These are phyloP conservation scores for Theonella swinhoei DNA, from an alignment of 37 sponge, comb jelly and placozoan genomes.

Conservation along the genomic window DNA sequence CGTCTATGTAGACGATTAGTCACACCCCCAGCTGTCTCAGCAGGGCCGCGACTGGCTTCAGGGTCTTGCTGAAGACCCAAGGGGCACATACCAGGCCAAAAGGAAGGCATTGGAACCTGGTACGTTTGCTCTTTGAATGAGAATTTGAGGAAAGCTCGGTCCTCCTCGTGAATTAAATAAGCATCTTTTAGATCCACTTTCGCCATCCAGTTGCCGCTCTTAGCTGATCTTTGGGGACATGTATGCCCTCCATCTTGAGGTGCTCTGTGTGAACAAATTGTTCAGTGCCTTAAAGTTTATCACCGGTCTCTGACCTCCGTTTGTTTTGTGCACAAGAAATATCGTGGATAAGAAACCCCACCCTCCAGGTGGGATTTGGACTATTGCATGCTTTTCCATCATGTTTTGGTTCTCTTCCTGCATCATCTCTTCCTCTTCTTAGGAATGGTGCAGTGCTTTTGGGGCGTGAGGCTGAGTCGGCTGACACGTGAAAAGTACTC, in stretches of 20 bases:
- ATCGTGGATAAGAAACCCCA: constrained; percentile 9
- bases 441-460: background rate
- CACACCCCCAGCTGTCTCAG: constrained; percentile 15
- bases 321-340: constrained; percentile 25
- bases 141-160: constrained; percentile 23
- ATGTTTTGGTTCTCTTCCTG: constrained; percentile 3
- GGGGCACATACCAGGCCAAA: constrained; percentile 26
- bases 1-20: constrained; percentile 42
- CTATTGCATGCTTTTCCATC: constrained; percentile 10
- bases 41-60: constrained; percentile 18
- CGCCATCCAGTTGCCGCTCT: constrained; percentile 6
- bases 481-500: too few relatives aligned
- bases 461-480: background rate
- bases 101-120: constrained; percentile 2
- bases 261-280: background rate
- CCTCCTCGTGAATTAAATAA: background rate
- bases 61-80: constrained; percentile 44
- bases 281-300: too few relatives aligned
- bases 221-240: constrained; percentile 18
- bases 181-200: constrained; percentile 32
- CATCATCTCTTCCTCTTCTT: background rate
- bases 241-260: constrained; percentile 39
- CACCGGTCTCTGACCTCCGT: constrained; percentile 26
- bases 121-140: background rate
- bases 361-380: background rate